phyloP scores from a whole-genome alignment of 2,888 invertebrate genomes.

The Bembecia ichneumoniformis region DNA sequence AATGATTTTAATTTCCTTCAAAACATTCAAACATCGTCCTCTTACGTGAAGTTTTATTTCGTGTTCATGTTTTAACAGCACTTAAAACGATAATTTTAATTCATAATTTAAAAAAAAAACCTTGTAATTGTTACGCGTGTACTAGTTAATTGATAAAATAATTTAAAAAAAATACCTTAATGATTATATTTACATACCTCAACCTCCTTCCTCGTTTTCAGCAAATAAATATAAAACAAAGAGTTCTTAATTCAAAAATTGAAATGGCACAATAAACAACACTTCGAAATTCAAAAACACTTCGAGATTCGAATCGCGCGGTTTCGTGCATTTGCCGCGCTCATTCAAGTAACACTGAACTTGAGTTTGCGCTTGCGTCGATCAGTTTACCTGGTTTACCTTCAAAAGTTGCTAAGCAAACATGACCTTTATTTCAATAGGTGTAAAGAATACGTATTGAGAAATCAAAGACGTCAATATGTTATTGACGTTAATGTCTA shows the following conservation, averaged over 20 bases:
- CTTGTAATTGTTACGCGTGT: too few relatives aligned
- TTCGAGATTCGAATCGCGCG: conserved; percentile 21
- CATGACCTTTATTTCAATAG: not conserved
- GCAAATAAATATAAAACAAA: not conserved
- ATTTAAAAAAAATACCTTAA: too few relatives aligned
- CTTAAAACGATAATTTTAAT: too few relatives aligned
- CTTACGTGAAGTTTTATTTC: too few relatives aligned
- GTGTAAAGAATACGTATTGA: not conserved
- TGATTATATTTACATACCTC: too few relatives aligned
- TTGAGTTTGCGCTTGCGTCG: conserved; percentile 42
- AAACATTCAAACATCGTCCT: too few relatives aligned
- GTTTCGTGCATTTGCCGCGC: conserved; percentile 28
- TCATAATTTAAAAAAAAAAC: too few relatives aligned
- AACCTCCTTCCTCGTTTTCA: too few relatives aligned
- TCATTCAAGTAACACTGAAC: conserved; percentile 54
- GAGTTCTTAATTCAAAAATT: conserved; percentile 10
- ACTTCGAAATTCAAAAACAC: conserved; percentile 19
- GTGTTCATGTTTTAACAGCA: too few relatives aligned
- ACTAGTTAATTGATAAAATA: too few relatives aligned
- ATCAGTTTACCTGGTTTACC: conserved; percentile 29
- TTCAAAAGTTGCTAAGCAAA: conserved; percentile 17
- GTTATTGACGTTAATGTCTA: not conserved
- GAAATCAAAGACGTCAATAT: not conserved
- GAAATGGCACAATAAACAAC: conserved; percentile 15
- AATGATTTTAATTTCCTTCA: too few relatives aligned